A percentile compares a stretch with the other conserved stretches of the same genome.
phyloP scores from a whole-genome alignment of 2,113 vertebrate species.

The Benitochromis conjunctus region DNA sequence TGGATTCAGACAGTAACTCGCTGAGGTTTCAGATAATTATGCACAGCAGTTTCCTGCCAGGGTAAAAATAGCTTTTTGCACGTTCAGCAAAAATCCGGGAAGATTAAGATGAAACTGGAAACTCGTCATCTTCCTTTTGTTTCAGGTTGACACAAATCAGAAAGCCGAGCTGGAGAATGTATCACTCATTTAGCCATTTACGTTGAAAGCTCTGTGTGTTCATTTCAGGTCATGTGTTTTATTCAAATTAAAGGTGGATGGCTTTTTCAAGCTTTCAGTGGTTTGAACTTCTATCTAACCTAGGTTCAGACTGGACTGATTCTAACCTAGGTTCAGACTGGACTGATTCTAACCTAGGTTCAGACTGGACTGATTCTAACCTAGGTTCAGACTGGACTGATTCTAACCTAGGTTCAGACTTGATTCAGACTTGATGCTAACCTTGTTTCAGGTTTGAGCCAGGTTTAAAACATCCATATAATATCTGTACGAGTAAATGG shows the following conservation, averaged over 20 bases:
- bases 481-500: rapidly evolving
- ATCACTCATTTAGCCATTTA: not conserved
- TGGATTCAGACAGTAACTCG: not conserved
- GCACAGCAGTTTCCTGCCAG: not conserved
- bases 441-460: too few relatives aligned
- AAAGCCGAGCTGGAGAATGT: rapidly evolving
- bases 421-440: too few relatives aligned
- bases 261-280: rapidly evolving
- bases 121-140: not conserved
- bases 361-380: too few relatives aligned
- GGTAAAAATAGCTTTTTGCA: not conserved
- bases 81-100: not conserved
- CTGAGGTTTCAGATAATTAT: not conserved
- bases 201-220: not conserved
- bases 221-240: not conserved
- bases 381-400: too few relatives aligned
- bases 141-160: not conserved
- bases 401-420: too few relatives aligned
- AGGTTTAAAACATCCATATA: not conserved
- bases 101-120: not conserved
- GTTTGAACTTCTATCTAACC: not conserved
- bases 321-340: too few relatives aligned
- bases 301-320: not conserved
- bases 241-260: not conserved
- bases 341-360: rapidly evolving